Evolutionary conservation across 2,797 vertebrate genomes (phyloP), one percentile per base, ranked within the genome.

Genomic region (Benthosema pterotum): DNA sequence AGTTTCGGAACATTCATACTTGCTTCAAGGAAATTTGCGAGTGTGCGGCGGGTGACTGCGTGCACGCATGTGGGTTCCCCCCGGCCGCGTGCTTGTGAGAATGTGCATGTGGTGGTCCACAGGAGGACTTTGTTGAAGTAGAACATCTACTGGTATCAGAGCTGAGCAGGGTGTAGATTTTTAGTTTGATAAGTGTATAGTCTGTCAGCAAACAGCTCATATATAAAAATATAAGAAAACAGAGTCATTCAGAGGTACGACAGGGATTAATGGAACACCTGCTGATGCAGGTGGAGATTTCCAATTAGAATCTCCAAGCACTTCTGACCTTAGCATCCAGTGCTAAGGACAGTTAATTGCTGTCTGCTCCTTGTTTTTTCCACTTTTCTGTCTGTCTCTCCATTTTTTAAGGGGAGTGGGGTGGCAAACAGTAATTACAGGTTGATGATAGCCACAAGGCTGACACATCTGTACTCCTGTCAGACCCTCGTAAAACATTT

Each of bases 241-340:
- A 19, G n/a, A 51, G 18, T 8, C 42, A 60, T 54, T 60, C 17
- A 22, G 25, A 49, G 28, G 32, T 16, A 53, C 7, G 32, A 18
- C 11, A 52, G 52, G 49, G 12, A 4, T 55, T 42, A 52, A 53
- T 3, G 15, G 11, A 45, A 66, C 62, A 63, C 62, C 71, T 68
- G 65, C 50, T n/a, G n/a, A 64, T 42, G 12, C 65, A 54, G 63
- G 42, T 67, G 57, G 59, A 47, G 5, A 4, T 45, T 15, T n/a
- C 11, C 32, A 38, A 38, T 9, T n/a, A 38, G 32, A 38, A 38
- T 38, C 7, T 38, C 32, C 32, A 38, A 38, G 2, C 8, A 38
- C 32, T 38, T 38, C 11, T 8, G 2, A 38, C 9, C 32, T n/a
- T 38, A 38, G 8, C 32, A 11, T 38, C 32, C 32, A 2, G 28